These are phyloP conservation scores for Rhagonycha lutea DNA, from an alignment of 2,888 invertebrate genomes.

Conservation along the genomic window DNA sequence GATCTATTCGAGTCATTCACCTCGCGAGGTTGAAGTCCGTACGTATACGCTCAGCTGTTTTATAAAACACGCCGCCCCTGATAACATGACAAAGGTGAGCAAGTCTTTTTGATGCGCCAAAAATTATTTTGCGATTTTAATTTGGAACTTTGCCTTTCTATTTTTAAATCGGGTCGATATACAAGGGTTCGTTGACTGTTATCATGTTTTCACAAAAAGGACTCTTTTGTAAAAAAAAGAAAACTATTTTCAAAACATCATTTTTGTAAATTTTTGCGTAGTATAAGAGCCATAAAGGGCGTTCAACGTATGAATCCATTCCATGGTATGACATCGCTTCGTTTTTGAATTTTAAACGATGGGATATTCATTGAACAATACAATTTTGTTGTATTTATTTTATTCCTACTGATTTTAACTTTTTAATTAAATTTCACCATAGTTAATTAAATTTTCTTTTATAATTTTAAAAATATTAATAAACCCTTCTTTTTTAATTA, in stretches of 20 bases:
- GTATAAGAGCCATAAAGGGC: too few relatives aligned
- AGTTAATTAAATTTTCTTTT: too few relatives aligned
- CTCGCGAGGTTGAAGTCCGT: slow-evolving; percentile 50
- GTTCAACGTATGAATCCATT: background rate
- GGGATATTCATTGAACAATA: too few relatives aligned
- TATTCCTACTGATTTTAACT: too few relatives aligned
- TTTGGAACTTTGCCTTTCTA: slow-evolving; percentile 31
- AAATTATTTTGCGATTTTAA: slow-evolving; percentile 29
- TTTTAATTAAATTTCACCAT: too few relatives aligned
- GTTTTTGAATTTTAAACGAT: too few relatives aligned
- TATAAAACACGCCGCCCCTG: slow-evolving; percentile 28
- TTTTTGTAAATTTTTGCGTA: background rate
- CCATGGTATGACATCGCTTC: too few relatives aligned
- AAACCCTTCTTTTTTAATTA: too few relatives aligned
- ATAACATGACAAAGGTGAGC: slow-evolving; percentile 36
- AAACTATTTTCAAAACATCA: background rate
- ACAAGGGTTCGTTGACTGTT: slow-evolving; percentile 30
- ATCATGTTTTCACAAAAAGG: slow-evolving; percentile 24
- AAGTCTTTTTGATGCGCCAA: slow-evolving; percentile 27
- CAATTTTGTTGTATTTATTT: too few relatives aligned
- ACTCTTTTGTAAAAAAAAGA: slow-evolving; percentile 4
- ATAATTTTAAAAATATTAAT: too few relatives aligned
- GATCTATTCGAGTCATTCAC: slow-evolving; percentile 44
- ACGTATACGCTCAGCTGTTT: slow-evolving; percentile 45
- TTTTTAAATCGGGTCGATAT: slow-evolving; percentile 30